Evolutionary conservation across 2,797 vertebrate genomes (phyloP).

Genomic region (Fundulus diaphanus): DNA sequence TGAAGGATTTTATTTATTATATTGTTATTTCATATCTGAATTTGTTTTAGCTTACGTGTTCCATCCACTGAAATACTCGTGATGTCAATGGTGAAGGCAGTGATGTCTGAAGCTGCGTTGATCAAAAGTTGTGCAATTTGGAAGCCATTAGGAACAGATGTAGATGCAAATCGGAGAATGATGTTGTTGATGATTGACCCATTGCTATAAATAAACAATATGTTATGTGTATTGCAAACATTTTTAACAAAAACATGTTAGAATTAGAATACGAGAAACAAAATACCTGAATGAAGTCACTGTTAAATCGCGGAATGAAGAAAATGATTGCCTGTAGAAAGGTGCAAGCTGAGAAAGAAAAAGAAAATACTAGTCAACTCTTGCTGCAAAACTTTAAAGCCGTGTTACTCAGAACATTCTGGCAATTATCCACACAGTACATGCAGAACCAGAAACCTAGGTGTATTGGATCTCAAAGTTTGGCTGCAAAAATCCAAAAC

Average conservation of each 20-base stretch:
- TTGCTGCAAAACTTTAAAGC: background rate
- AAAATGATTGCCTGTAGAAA: conserved; percentile 15
- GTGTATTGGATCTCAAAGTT: background rate
- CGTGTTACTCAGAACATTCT: background rate
- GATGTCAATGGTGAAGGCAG: conserved; percentile 55
- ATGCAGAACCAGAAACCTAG: background rate
- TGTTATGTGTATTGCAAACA: background rate
- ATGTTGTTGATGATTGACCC: conserved; percentile 27
- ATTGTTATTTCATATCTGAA: background rate
- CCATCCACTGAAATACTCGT: conserved; percentile 35
- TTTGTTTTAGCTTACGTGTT: conserved; percentile 40
- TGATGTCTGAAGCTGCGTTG: conserved; percentile 33
- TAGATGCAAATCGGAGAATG: conserved; percentile 22
- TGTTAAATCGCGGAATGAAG: conserved; percentile 39
- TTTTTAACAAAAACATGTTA: background rate
- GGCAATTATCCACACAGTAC: background rate
- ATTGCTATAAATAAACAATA: background rate
- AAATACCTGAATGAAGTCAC: conserved; percentile 62
- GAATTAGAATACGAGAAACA: background rate
- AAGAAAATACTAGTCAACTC: background rate
- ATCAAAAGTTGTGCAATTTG: conserved; percentile 49
- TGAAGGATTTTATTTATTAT: too few species aligned
- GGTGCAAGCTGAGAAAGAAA: conserved; percentile 52
- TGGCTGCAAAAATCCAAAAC: too few species aligned
- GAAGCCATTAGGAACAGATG: conserved; percentile 8